phyloP scores from a whole-genome alignment of 2,888 invertebrate species.

The Rhamphomyia laevipes region DNA sequence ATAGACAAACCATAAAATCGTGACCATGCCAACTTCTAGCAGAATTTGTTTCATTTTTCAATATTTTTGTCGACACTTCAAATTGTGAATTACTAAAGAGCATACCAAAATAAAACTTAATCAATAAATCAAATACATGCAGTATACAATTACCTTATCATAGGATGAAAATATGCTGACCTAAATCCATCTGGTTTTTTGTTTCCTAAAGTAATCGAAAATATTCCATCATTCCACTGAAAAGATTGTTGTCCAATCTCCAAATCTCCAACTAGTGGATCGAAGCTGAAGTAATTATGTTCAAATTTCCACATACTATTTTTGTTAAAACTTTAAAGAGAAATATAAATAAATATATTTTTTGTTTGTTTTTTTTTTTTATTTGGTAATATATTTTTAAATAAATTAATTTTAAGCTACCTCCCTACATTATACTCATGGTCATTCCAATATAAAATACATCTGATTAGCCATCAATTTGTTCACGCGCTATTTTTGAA shows the following conservation, averaged over 20 bases:
- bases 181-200: conserved; percentile 43
- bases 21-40: conserved; percentile 41
- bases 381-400: too few relatives aligned
- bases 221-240: conserved; percentile 71
- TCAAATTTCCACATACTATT: conserved; percentile 57
- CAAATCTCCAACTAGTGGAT: conserved; percentile 55
- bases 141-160: conserved; percentile 43
- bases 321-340: too few relatives aligned
- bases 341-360: too few relatives aligned
- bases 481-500: too few relatives aligned
- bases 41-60: conserved; percentile 44
- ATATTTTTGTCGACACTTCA: conserved; percentile 50
- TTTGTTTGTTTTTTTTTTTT: too few relatives aligned
- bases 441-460: too few relatives aligned
- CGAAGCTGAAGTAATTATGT: conserved; percentile 64
- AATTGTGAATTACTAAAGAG: conserved; percentile 51
- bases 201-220: conserved; percentile 54
- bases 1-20: conserved; percentile 43
- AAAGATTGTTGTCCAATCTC: conserved; percentile 55
- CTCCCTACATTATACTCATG: too few relatives aligned
- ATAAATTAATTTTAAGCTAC: too few relatives aligned
- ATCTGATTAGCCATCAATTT: too few relatives aligned
- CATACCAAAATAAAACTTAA: too few relatives aligned
- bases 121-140: too few relatives aligned
- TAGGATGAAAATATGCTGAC: conserved; percentile 62